Base-by-base conservation (phyloP, 1,140 invertebrate genomes). In the Epicauta chinensis region DNA sequence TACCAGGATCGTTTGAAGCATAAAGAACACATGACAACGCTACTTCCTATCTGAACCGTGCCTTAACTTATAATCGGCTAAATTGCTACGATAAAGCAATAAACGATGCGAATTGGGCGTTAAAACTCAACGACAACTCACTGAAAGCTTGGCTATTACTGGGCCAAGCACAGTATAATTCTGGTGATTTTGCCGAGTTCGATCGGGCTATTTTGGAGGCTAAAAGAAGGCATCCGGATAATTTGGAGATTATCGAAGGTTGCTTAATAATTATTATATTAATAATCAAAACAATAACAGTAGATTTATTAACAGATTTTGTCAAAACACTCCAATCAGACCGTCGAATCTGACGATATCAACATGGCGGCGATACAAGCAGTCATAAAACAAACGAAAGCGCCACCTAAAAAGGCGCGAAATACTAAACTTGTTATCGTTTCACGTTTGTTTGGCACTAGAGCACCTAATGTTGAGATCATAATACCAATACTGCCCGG, bases 401-500 rank as follows among this genome's bases (percentile, higher is more conserved):
- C 86, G 1, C 93, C 95, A 15, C 89, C 81, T 16, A 97, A 71
- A 64, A 97, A 90, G 0, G 93, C 88, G 39, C 93, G 73, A 1
- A 93, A 67, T 0, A 89, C 84, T 0, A 93, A 75, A 29, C 71
- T 62, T 0, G 88, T 80, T 3, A 97, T 77, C 23, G 83, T 78
- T 2, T 75, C 62, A 53, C 82, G 78, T 55, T 89, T 81, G 2
- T 81, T 74, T 0, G 94, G 94, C 0, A 87, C 84, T 73, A 98
- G 76, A 2, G 84, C 79, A 0, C 80, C 74, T n/a, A 98, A 68
- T 0, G 80, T 79, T 0, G 91, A 92, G 5, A 98, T 79, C 67
- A 91, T 81, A 35, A 96, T 93, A 2, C 93, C 93, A 16, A 97
- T 80, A 0, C 92, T 90, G 0, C 83, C 80, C 2, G 95, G 86